Percentiles rank a stretch among this genome's conserved stretches.
phyloP scores from a whole-genome alignment of 2,113 vertebrate species.

The Prionailurus bengalensis region DNA sequence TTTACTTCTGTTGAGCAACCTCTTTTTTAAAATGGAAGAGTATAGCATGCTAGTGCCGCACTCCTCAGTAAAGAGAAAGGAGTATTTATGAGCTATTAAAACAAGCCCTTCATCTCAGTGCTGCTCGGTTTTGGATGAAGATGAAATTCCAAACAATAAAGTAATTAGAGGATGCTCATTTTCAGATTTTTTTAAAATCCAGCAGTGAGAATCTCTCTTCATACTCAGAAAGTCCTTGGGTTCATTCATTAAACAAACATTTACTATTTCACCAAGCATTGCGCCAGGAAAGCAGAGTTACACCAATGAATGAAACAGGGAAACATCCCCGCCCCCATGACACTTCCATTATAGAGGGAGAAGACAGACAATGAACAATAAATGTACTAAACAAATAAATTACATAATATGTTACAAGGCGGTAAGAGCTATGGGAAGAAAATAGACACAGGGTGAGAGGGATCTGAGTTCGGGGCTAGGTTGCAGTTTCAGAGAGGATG shows the following conservation, averaged over 20 bases:
- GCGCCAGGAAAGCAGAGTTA: neutral
- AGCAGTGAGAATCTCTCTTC: neutral
- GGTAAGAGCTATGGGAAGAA: neutral
- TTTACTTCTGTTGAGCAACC: neutral
- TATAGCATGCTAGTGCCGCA: neutral
- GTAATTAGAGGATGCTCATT: neutral
- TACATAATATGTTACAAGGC: neutral
- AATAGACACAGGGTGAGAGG: neutral
- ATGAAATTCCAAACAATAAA: neutral
- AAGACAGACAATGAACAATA: neutral
- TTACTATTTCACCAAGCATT: neutral
- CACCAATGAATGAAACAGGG: neutral
- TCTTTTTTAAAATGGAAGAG: neutral
- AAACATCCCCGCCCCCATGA: neutral
- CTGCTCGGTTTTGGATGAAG: neutral
- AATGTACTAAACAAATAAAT: neutral
- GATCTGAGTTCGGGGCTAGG: neutral
- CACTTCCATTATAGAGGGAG: neutral
- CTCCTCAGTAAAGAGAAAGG: neutral
- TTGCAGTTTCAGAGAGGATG: neutral
- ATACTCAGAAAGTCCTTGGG: neutral
- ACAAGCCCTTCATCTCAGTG: neutral
- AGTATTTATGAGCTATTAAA: neutral
- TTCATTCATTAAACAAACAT: neutral
- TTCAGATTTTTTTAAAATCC: neutral